Evolutionary conservation across 2,113 vertebrate species (phyloP).

Genomic region (Oryzias celebensis): DNA sequence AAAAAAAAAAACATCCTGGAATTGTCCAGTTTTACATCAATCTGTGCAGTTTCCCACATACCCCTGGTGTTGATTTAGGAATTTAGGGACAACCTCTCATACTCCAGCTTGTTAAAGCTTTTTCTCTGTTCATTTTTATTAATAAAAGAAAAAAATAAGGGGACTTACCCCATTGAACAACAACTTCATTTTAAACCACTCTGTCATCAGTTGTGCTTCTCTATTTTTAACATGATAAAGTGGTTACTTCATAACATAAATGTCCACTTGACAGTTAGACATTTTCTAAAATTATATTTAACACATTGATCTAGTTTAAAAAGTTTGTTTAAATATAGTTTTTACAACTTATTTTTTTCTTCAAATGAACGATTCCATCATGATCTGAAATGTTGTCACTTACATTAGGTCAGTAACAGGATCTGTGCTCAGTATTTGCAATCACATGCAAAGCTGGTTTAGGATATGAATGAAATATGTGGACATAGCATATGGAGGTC

Average conservation of each 20-base stretch:
- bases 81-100: conserved; percentile 27
- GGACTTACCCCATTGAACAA: conserved; percentile 22
- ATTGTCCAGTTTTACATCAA: too few relatives aligned
- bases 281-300: conserved; percentile 37
- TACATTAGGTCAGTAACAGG: conserved; percentile 25
- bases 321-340: conserved; percentile 55
- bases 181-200: conserved; percentile 27
- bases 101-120: conserved; percentile 18
- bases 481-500: too few relatives aligned
- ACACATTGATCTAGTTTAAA: conserved; percentile 44
- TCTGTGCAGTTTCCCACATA: too few relatives aligned
- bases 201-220: too few relatives aligned
- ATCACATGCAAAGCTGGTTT: conserved; percentile 33
- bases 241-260: conserved; percentile 15
- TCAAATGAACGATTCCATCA: conserved; percentile 29
- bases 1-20: too few relatives aligned
- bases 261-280: conserved; percentile 8
- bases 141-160: conserved; percentile 18
- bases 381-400: too few relatives aligned
- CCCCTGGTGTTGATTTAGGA: too few relatives aligned
- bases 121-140: conserved; percentile 10
- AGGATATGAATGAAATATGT: conserved; percentile 27
- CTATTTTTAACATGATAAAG: not conserved
- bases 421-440: conserved; percentile 31
- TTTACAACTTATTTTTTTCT: conserved; percentile 64